Percentiles rank a stretch among this genome's conserved stretches.
Conservation (phyloP, 2,113 vertebrate species). For the Mustelus asterias region DNA sequence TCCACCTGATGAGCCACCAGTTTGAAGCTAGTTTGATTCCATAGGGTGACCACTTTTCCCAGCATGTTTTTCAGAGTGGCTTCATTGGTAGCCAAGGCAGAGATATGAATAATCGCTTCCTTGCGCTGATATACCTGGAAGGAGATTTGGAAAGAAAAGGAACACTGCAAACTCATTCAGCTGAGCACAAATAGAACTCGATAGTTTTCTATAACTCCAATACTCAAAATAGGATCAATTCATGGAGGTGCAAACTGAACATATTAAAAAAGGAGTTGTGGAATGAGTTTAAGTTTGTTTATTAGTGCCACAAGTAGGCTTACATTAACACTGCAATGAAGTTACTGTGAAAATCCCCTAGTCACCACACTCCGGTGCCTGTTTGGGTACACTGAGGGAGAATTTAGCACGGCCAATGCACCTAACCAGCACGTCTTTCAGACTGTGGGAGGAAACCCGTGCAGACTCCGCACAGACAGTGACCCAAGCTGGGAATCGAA, state of each 20-base stretch:
- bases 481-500: too few species aligned
- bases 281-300: neutral
- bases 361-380: too few species aligned
- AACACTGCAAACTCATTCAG: too few species aligned
- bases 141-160: neutral
- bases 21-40: constrained; percentile 51
- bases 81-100: constrained; percentile 52
- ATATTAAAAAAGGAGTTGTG: neutral
- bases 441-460: too few species aligned
- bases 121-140: constrained; percentile 51
- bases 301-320: too few species aligned
- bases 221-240: neutral
- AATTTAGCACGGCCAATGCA: too few species aligned
- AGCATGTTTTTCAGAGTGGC: constrained; percentile 54
- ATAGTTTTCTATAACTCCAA: neutral
- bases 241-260: neutral
- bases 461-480: too few species aligned
- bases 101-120: constrained; percentile 51
- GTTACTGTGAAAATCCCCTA: too few species aligned
- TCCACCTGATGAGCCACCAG: constrained; percentile 49
- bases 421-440: too few species aligned
- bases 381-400: too few species aligned
- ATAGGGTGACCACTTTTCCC: constrained; percentile 49
- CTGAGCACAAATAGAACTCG: neutral
- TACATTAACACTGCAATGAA: too few species aligned